These are phyloP conservation scores for Arrhamphus sclerolepis DNA, from an alignment of 2,797 vertebrate species.

Conservation along the genomic window DNA sequence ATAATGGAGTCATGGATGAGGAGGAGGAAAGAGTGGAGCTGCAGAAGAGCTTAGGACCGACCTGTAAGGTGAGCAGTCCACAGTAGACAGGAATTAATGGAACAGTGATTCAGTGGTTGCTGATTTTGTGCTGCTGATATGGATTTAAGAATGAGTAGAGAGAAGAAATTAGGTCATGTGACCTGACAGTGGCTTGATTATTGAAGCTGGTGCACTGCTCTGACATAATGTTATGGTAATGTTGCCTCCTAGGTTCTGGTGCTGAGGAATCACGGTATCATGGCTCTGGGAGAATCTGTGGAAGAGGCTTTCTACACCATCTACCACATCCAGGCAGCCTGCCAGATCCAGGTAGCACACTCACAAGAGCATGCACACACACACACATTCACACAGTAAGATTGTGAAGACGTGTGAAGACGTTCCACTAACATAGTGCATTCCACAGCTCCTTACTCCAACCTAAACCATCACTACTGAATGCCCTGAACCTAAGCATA, in stretches of 20 bases:
- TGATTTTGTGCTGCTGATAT: not conserved
- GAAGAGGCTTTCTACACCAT: conserved; percentile 96
- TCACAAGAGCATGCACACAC: too few relatives aligned
- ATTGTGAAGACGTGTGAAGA: too few relatives aligned
- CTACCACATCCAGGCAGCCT: conserved; percentile 95
- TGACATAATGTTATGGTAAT: not conserved
- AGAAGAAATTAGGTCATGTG: conserved; percentile 14
- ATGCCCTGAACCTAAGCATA: too few relatives aligned
- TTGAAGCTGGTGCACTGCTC: conserved; percentile 6
- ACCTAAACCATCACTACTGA: not conserved
- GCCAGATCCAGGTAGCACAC: conserved; percentile 93
- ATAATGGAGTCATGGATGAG: conserved; percentile 90
- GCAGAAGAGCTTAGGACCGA: conserved; percentile 95
- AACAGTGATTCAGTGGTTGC: not conserved
- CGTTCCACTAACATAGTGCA: too few relatives aligned
- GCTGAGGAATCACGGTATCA: conserved; percentile 89
- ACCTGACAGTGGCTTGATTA: conserved; percentile 13
- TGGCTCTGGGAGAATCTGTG: conserved; percentile 92
- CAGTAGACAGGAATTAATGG: conserved; percentile 6
- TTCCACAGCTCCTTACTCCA: conserved; percentile 1
- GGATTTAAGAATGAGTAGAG: conserved; percentile 14
- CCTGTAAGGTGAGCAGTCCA: conserved; percentile 87
- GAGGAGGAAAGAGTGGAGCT: conserved; percentile 91
- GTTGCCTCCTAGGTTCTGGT: conserved; percentile 86
- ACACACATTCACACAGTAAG: too few relatives aligned